Conservation (phyloP, 2,888 invertebrate species). For the Drosophila ezoana region DNA sequence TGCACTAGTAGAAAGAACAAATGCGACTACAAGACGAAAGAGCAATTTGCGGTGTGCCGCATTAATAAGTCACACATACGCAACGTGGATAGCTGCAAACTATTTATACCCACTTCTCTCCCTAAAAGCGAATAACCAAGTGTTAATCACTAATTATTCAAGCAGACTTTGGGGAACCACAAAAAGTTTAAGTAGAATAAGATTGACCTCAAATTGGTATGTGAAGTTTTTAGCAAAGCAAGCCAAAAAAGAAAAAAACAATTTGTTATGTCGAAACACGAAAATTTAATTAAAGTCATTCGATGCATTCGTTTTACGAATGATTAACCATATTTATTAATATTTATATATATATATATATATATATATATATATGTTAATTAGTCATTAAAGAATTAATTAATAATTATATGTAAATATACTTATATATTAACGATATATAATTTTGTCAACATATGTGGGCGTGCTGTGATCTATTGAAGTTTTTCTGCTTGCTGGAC, state of each 20-base stretch:
- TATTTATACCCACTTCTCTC: constrained; percentile 22
- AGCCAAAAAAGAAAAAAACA: not conserved
- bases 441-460: constrained; percentile 3
- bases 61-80: constrained; percentile 53
- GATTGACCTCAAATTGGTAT: no score
- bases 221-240: not conserved
- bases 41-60: constrained; percentile 34
- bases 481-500: constrained; percentile 15
- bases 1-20: not conserved
- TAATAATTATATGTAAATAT: no score
- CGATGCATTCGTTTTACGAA: no score
- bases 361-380: not conserved
- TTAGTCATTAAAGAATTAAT: no score
- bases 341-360: not conserved
- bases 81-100: constrained; percentile 31
- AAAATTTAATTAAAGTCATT: no score
- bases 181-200: not conserved
- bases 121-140: not conserved
- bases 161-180: not conserved
- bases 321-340: not conserved
- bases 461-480: constrained; percentile 35
- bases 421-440: no score
- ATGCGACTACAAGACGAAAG: constrained; percentile 36
- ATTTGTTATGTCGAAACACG: not conserved
- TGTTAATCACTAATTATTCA: constrained; percentile 8